phyloP scores from a whole-genome alignment of 2,888 invertebrate species.

The Ditylenchus weischeri region DNA sequence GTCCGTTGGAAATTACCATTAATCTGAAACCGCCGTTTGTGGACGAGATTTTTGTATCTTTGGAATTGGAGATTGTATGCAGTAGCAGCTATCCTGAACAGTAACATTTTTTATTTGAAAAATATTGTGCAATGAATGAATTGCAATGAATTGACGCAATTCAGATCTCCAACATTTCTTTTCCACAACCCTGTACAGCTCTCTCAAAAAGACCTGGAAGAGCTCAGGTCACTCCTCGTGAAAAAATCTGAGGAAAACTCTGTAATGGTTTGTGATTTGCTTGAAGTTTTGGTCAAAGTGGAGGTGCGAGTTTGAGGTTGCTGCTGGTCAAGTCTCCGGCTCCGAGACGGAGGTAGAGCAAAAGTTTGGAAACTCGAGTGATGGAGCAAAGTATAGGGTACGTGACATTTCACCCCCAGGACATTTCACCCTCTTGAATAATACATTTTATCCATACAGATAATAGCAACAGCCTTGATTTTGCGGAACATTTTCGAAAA shows the following conservation, averaged over 20 bases:
- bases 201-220: conserved; percentile 5
- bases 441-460: no score
- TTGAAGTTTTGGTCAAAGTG: not conserved
- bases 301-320: no score
- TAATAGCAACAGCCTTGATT: no score
- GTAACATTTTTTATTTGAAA: not conserved
- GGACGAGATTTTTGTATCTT: conserved; percentile 5
- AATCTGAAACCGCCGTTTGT: conserved; percentile 8
- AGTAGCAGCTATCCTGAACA: not conserved
- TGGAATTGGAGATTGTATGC: conserved; percentile 10
- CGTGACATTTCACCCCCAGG: no score
- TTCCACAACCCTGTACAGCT: conserved; percentile 5
- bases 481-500: no score
- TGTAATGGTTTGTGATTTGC: conserved; percentile 9
- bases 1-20: conserved; percentile 16
- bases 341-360: no score
- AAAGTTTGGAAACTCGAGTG: no score
- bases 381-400: no score
- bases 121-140: not conserved
- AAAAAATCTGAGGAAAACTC: conserved; percentile 4
- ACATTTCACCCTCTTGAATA: no score
- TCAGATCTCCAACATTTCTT: conserved; percentile 1
- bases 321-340: no score
- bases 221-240: not conserved
- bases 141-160: not conserved